Conservation (phyloP, 2,113 vertebrate species). For the Neogobius melanostomus region DNA sequence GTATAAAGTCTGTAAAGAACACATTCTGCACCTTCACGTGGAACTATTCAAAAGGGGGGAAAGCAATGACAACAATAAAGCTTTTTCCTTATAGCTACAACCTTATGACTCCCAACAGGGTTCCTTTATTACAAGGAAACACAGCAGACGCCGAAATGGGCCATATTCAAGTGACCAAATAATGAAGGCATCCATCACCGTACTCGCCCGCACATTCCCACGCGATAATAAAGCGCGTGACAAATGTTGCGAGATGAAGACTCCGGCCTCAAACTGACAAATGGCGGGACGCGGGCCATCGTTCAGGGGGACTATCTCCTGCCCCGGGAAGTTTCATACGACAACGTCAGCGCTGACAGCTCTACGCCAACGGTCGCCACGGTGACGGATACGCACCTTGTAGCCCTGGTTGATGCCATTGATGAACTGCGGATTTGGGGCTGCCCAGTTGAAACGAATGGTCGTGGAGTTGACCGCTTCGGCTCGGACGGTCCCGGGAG, state of each 20-base stretch:
- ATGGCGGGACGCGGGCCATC: slow-evolving; percentile 39
- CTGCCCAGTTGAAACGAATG: slow-evolving; percentile 92
- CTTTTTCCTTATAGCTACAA: slow-evolving; percentile 9
- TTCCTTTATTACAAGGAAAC: slow-evolving; percentile 25
- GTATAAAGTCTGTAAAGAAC: too few relatives aligned
- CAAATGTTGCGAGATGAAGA: slow-evolving; percentile 45
- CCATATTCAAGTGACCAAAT: slow-evolving; percentile 45
- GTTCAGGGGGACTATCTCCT: slow-evolving; percentile 38
- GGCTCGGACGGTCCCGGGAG: slow-evolving; percentile 87
- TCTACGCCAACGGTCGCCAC: slow-evolving; percentile 29
- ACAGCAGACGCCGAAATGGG: slow-evolving; percentile 27
- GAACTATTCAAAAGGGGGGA: background rate
- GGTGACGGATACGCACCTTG: slow-evolving; percentile 81
- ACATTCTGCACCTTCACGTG: too few relatives aligned
- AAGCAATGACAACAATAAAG: background rate
- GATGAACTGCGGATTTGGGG: slow-evolving; percentile 97
- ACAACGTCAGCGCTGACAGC: slow-evolving; percentile 43
- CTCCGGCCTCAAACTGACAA: slow-evolving; percentile 52
- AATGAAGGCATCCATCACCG: slow-evolving; percentile 62
- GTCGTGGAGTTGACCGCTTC: slow-evolving; percentile 94
- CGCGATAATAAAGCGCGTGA: slow-evolving; percentile 41
- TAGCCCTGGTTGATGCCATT: slow-evolving; percentile 99
- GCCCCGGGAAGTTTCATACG: slow-evolving; percentile 27
- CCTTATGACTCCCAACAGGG: slow-evolving; percentile 29
- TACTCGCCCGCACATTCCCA: slow-evolving; percentile 4